phyloP scores from a whole-genome alignment of 2,888 invertebrate genomes.

The Syritta pipiens region DNA sequence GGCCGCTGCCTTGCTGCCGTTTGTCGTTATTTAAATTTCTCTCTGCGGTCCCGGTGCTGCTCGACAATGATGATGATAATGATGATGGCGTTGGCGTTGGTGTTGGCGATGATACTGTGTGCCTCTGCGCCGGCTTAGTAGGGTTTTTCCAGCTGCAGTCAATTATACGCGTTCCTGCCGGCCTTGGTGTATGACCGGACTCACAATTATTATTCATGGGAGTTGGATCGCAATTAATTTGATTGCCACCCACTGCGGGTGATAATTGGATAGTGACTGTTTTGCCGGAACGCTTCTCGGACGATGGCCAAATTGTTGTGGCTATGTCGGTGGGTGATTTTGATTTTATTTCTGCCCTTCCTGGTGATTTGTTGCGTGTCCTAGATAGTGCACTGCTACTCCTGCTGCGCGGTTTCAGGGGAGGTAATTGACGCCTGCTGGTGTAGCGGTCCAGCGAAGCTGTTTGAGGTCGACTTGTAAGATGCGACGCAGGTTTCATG shows the following conservation, averaged over 20 bases:
- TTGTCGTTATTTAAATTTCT: constrained; percentile 49
- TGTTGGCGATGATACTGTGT: too few species aligned
- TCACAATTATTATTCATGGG: constrained; percentile 60
- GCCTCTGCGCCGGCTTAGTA: constrained; percentile 22
- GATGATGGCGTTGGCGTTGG: constrained; percentile 46
- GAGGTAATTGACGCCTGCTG: constrained; percentile 72
- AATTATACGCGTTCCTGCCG: constrained; percentile 64
- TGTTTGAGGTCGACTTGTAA: constrained; percentile 49
- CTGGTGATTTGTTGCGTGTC: constrained; percentile 56
- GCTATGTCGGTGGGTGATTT: constrained; percentile 49
- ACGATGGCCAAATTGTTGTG: constrained; percentile 49
- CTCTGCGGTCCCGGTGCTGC: constrained; percentile 14
- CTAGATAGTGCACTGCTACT: constrained; percentile 28
- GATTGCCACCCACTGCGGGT: constrained; percentile 69
- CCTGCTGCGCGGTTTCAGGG: constrained; percentile 74
- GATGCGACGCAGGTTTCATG: constrained; percentile 41
- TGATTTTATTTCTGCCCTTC: constrained; percentile 48
- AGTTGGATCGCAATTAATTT: constrained; percentile 71
- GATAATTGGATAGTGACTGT: constrained; percentile 51
- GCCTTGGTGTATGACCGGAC: constrained; percentile 35
- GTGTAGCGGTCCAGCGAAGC: constrained; percentile 57
- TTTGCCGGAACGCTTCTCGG: constrained; percentile 10
- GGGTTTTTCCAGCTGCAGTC: constrained; percentile 48
- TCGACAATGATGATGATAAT: constrained; percentile 19
- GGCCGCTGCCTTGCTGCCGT: constrained; percentile 14